A percentile compares a stretch with the other conserved stretches of the same genome.
These are phyloP conservation scores for Sternarchorhynchus goeldii DNA, from an alignment of 2,797 vertebrate species.

Conservation along the genomic window DNA sequence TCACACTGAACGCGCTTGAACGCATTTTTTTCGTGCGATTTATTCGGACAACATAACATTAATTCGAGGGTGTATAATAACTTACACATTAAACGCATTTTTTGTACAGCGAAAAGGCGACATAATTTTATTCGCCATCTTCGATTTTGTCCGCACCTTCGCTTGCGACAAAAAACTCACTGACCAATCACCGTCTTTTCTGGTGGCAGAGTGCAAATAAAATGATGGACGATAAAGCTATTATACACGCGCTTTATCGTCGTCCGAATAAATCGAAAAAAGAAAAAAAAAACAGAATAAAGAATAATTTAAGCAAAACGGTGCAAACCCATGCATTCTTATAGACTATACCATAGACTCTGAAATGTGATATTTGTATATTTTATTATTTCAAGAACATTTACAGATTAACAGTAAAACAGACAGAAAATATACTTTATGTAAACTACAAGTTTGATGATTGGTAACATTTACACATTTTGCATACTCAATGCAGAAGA, in stretches of 20 bases:
- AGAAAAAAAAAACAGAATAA: neutral
- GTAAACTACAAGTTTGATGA: slow-evolving; percentile 68
- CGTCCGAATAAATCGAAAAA: neutral
- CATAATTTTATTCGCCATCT: too few species aligned
- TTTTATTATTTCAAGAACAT: slow-evolving; percentile 85
- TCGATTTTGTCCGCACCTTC: too few species aligned
- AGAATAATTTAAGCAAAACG: neutral
- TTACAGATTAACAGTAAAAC: slow-evolving; percentile 67
- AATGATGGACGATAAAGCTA: neutral
- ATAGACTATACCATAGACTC: slow-evolving; percentile 41
- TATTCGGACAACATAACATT: too few species aligned
- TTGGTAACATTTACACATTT: slow-evolving; percentile 77
- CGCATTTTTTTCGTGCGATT: too few species aligned
- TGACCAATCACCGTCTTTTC: too few species aligned
- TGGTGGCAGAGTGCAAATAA: too few species aligned
- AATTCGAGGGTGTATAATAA: too few species aligned
- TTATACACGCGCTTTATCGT: too few species aligned
- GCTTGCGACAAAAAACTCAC: too few species aligned
- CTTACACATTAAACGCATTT: too few species aligned
- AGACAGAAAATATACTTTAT: slow-evolving; percentile 69
- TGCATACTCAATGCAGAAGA: slow-evolving; percentile 78
- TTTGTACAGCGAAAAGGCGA: too few species aligned
- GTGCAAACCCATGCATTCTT: neutral
- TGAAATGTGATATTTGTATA: slow-evolving; percentile 73
- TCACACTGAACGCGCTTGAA: too few species aligned